A percentile compares a stretch with the other conserved stretches of the same genome.
Conservation (phyloP, 92 coral and sea anemone genomes). For the Bergia puertoricense region DNA sequence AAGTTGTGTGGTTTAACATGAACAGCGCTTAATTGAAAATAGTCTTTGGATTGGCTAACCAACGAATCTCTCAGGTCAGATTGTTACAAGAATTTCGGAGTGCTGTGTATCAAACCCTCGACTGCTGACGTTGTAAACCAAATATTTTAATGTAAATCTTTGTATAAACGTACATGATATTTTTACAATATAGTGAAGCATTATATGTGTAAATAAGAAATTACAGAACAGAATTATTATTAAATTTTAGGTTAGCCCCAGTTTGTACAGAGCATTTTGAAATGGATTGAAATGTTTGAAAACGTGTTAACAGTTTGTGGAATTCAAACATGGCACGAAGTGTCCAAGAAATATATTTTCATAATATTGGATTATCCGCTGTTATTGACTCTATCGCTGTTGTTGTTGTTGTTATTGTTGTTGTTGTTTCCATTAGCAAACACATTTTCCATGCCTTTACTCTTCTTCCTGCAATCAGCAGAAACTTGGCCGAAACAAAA, state of each 20-base stretch:
- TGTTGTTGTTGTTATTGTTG: neutral
- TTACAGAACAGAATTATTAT: conserved; percentile 9
- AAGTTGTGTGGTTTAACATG: no score
- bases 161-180: conserved; percentile 29
- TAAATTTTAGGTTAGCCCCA: conserved; percentile 10
- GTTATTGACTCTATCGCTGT: neutral
- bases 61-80: neutral
- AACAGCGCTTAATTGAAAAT: no score
- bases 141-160: conserved; percentile 30
- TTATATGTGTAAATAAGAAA: conserved; percentile 34
- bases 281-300: conserved; percentile 10
- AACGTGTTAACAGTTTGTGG: neutral
- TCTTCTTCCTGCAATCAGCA: no score
- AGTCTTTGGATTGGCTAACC: neutral
- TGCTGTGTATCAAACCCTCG: conserved; percentile 27
- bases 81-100: conserved; percentile 1
- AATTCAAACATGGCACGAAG: conserved; percentile 34
- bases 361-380: neutral
- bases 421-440: neutral
- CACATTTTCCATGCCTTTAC: neutral
- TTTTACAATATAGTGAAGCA: conserved; percentile 18
- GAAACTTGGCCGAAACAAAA: no score
- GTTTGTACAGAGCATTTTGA: conserved; percentile 42
- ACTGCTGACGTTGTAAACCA: neutral
- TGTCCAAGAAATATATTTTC: conserved; percentile 40